Evolutionary conservation across 1,140 invertebrate species (phyloP).

Genomic region (Zaprionus capensis): DNA sequence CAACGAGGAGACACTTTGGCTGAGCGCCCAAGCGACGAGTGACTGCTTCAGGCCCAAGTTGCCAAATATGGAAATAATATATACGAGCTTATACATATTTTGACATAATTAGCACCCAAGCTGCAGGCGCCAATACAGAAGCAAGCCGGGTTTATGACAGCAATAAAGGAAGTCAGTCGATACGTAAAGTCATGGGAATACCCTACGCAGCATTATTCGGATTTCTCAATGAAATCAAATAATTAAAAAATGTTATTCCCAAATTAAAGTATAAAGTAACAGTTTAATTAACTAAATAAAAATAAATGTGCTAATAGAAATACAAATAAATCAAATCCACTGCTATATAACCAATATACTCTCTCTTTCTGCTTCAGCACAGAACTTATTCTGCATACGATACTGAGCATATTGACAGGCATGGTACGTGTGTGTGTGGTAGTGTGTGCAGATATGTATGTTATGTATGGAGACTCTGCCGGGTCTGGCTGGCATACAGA

Average conservation of each 20-base stretch:
- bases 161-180: too few relatives aligned
- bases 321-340: not conserved
- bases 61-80: conserved; percentile 44
- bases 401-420: conserved; percentile 48
- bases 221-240: not conserved
- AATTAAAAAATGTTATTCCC: not conserved
- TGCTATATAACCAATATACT: not conserved
- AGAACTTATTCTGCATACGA: conserved; percentile 9
- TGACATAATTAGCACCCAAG: conserved; percentile 64
- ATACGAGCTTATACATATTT: conserved; percentile 38
- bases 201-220: not conserved
- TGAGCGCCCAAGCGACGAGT: conserved; percentile 36
- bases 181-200: not conserved
- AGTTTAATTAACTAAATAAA: not conserved
- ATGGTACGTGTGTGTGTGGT: not conserved
- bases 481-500: conserved; percentile 40
- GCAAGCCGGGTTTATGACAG: conserved; percentile 25
- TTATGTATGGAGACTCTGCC: conserved; percentile 28
- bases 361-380: not conserved
- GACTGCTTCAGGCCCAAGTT: not conserved
- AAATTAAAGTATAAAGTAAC: not conserved
- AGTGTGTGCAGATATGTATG: conserved; percentile 33
- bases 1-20: conserved; percentile 33
- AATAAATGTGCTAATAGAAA: not conserved
- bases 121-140: conserved; percentile 47